A percentile compares a stretch with the other conserved stretches of the same genome.
Conservation (phyloP, 2,113 vertebrate species). For the Lepus timidus region DNA sequence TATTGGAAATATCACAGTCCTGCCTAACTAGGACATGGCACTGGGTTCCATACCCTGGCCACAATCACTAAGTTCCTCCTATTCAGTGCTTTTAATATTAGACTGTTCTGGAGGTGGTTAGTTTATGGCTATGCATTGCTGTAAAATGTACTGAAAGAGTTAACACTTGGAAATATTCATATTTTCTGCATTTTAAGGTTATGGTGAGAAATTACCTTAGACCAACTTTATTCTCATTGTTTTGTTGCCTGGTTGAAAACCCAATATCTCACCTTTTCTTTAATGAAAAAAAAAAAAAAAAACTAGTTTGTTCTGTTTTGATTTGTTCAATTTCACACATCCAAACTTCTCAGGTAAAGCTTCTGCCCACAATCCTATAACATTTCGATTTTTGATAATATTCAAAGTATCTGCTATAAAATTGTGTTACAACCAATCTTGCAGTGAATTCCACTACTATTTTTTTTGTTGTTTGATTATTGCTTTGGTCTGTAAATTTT, state of each 20-base stretch:
- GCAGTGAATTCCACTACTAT: fast-evolving
- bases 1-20: background rate
- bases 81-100: slow-evolving; percentile 23
- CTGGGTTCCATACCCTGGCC: background rate
- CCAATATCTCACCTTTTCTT: background rate
- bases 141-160: background rate
- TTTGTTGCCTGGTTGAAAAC: background rate
- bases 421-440: background rate
- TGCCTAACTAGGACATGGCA: background rate
- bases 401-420: background rate
- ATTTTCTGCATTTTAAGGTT: background rate
- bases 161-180: background rate
- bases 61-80: background rate
- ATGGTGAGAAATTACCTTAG: background rate
- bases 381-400: background rate
- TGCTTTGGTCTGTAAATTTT: background rate
- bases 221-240: background rate
- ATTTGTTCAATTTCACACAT: background rate
- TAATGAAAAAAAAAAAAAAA: background rate
- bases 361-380: background rate
- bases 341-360: background rate
- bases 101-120: background rate
- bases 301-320: background rate
- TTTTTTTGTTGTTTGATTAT: background rate
- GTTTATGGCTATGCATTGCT: background rate